Conservation (phyloP, 2,888 invertebrate genomes). For the Dicycla oo region DNA sequence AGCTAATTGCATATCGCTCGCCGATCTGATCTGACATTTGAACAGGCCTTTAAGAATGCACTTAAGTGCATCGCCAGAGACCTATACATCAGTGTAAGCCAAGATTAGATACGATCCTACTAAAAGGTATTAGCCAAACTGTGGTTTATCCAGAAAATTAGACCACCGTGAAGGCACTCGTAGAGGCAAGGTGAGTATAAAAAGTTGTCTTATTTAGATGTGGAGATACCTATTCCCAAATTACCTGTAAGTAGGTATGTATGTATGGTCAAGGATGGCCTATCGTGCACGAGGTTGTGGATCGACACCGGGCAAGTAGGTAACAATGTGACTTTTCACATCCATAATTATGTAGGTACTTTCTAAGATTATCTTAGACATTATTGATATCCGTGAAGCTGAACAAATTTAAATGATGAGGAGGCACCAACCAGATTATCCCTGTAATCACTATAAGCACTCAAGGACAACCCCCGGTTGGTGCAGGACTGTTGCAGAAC, state of each 20-base stretch:
- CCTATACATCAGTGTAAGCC: slow-evolving; percentile 36
- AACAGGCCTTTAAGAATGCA: slow-evolving; percentile 32
- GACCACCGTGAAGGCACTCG: background rate
- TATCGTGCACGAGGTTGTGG: background rate
- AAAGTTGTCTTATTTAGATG: background rate
- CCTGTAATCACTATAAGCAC: no score
- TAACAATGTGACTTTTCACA: no score
- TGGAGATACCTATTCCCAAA: background rate
- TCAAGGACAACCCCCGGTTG: no score
- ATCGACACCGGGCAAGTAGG: background rate
- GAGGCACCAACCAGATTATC: no score
- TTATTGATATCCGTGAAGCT: no score
- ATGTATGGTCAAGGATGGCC: background rate
- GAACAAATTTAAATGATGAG: no score
- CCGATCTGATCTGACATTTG: slow-evolving; percentile 40
- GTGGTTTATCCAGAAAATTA: slow-evolving; percentile 27
- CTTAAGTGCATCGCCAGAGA: slow-evolving; percentile 37
- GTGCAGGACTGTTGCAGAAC: no score
- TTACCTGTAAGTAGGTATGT: background rate
- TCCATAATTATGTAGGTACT: no score
- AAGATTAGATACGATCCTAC: slow-evolving; percentile 37
- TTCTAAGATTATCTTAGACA: no score
- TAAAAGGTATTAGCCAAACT: background rate
- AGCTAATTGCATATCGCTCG: slow-evolving; percentile 25
- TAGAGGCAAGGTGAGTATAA: background rate